These are phyloP conservation scores for Entosphenus tridentatus DNA, from an alignment of 2,113 vertebrate genomes.

Conservation along the genomic window DNA sequence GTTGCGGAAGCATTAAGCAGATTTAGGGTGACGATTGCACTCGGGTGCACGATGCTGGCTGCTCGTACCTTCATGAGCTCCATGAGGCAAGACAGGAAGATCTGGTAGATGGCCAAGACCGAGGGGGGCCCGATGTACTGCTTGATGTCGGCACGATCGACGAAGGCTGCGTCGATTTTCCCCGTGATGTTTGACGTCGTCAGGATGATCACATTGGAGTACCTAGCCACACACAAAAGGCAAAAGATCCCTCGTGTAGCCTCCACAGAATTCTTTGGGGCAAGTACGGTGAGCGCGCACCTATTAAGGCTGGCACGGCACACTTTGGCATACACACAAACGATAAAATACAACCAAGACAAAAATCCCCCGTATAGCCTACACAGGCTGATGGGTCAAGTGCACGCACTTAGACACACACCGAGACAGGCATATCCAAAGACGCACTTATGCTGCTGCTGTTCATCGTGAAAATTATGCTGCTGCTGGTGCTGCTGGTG, in stretches of 20 bases:
- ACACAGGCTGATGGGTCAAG: no score
- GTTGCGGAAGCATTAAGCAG: neutral
- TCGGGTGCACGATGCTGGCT: neutral
- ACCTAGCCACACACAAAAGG: slow-evolving; percentile 22
- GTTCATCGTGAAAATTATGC: neutral
- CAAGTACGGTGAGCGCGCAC: no score
- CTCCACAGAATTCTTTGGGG: no score
- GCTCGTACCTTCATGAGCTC: slow-evolving; percentile 75
- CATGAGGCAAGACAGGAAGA: slow-evolving; percentile 74
- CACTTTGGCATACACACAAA: no score
- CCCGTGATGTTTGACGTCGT: slow-evolving; percentile 90
- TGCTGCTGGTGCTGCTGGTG: no score
- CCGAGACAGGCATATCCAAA: no score
- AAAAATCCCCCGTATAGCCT: no score
- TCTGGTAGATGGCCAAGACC: slow-evolving; percentile 58
- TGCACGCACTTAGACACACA: no score
- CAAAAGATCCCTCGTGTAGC: no score
- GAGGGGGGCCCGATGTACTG: slow-evolving; percentile 80
- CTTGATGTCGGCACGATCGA: slow-evolving; percentile 89
- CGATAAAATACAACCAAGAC: no score
- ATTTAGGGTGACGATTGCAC: neutral
- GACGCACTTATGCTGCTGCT: no score
- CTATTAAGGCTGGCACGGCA: no score
- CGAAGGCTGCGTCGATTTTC: slow-evolving; percentile 83
- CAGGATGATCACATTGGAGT: slow-evolving; percentile 83